Conservation (phyloP, 30 jellyfish, hydroid and myxozoan species). For the Turritopsis dohrnii region DNA sequence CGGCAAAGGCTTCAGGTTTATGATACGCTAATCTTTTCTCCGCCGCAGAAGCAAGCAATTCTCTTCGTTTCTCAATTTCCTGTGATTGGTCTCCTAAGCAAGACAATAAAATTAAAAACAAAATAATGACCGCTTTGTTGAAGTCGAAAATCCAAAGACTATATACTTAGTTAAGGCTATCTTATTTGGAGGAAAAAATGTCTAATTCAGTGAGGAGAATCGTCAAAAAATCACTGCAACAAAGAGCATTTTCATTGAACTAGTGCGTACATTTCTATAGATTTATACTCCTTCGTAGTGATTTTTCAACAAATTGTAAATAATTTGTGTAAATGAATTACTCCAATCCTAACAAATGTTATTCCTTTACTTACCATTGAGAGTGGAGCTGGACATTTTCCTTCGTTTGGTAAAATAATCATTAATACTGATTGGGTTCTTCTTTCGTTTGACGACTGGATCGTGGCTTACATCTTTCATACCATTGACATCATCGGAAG, state of each 20-base stretch:
- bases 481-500: background rate
- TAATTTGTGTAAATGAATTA: too few relatives aligned
- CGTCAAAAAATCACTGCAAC: too few relatives aligned
- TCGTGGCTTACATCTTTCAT: background rate
- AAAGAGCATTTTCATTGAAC: too few relatives aligned
- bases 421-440: conserved; percentile 54
- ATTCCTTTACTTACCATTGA: background rate
- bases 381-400: conserved; percentile 34
- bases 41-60: conserved; percentile 70
- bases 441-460: conserved; percentile 37
- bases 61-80: conserved; percentile 27
- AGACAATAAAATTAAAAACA: background rate
- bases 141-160: too few relatives aligned
- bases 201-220: too few relatives aligned
- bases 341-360: too few relatives aligned
- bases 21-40: conserved; percentile 28
- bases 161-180: too few relatives aligned
- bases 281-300: too few relatives aligned
- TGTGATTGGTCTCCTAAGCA: background rate
- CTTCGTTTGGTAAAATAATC: conserved; percentile 85
- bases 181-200: too few relatives aligned
- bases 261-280: too few relatives aligned
- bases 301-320: too few relatives aligned
- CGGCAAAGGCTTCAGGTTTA: conserved; percentile 10
- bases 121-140: too few relatives aligned